phyloP scores from a whole-genome alignment of 2,888 invertebrate genomes.

The Harmothoe impar region DNA sequence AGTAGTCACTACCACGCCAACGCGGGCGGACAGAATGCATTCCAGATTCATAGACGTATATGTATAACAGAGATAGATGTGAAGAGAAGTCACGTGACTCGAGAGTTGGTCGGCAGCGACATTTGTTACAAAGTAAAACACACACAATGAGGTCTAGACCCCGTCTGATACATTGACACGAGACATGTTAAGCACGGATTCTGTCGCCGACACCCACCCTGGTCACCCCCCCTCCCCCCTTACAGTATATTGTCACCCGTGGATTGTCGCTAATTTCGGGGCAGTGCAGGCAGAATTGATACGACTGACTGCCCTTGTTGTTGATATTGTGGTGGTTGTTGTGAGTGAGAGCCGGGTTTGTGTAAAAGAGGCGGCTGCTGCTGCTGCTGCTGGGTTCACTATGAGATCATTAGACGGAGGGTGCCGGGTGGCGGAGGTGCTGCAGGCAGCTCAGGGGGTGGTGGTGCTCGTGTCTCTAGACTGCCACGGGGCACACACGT shows the following conservation, averaged over 20 bases:
- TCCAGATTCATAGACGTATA: neutral
- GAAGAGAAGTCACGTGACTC: conserved; percentile 49
- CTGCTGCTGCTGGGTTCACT: conserved; percentile 2
- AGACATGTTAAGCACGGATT: conserved; percentile 39
- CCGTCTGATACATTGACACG: neutral
- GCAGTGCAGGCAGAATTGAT: neutral
- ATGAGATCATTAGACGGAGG: too few species aligned
- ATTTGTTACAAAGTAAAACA: neutral
- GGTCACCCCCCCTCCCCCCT: neutral
- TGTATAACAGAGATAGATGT: neutral
- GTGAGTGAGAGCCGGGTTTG: neutral
- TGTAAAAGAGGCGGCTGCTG: neutral
- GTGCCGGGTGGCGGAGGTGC: too few species aligned
- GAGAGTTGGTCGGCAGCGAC: conserved; percentile 43
- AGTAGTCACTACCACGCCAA: neutral
- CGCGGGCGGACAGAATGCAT: neutral
- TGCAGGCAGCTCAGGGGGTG: too few species aligned
- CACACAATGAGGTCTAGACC: conserved; percentile 18
- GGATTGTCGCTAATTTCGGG: neutral
- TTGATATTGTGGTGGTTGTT: neutral
- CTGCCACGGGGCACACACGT: too few species aligned
- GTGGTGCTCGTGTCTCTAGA: too few species aligned
- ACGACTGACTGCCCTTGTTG: neutral
- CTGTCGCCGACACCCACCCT: neutral
- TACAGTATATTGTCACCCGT: neutral